Base-by-base conservation (phyloP, 1,140 invertebrate species). In the Homalodisca vitripennis region DNA sequence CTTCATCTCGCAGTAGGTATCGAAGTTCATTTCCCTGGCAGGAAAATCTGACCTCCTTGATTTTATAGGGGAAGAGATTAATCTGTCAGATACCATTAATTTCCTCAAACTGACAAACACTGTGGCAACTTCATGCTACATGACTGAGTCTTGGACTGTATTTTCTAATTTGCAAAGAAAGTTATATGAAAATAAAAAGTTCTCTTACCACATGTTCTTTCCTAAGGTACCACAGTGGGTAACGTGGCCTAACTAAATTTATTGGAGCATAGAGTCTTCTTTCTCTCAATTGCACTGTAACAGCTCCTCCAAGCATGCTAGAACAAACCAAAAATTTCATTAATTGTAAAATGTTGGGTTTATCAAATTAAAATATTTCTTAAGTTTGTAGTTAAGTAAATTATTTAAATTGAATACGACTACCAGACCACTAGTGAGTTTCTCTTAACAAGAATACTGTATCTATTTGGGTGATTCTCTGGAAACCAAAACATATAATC, bases 141-240 rank as follows among this genome's bases (percentile, higher is more conserved):
- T 14, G 6, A 6, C 12, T 3, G 13, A 41, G 13, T 29, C 20
- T 13, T 22, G 34, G 2, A 41, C 20, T 2, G 1, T 29, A 26
- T 22, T 2, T 1, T 14, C 29, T 34, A 24, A 70, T 10, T 14
- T 12, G 20, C n/a, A 55, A 10, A 10, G 17, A 22, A 26, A 2
- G 53, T 2, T 24, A 26, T 24, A 60, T 13, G 20, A 47, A 34
- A 2, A 65, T 27, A 13, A 30, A 48, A 13, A 66, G 24, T 3
- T 47, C 47, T 66, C 74, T 70, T 73, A 75, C 74, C 0, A 68
- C 68, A 51, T 70, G 64, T 46, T 75, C 74, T 70, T 74, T 72
- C 46, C 73, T 73, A 12, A 76, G 67, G 67, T 70, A 73, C 76
- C 76, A 77, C 3, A 74, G 29, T 13, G 76, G 76, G 72, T 67